Conservation (phyloP, 2,888 invertebrate genomes). For the Cheilosia impressa region DNA sequence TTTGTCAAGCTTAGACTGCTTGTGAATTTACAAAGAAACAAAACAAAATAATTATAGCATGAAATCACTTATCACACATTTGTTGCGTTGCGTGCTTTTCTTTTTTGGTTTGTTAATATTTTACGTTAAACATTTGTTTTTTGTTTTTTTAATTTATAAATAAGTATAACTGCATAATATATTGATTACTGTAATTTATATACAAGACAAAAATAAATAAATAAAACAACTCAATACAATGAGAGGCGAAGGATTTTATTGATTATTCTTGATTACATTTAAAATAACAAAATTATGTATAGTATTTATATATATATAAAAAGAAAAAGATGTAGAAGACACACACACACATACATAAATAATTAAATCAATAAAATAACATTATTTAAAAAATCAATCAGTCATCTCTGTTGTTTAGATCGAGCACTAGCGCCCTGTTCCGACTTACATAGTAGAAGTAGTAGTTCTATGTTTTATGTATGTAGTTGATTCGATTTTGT, state of each 20-base stretch:
- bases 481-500: no score
- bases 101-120: conserved; percentile 32
- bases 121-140: conserved; percentile 47
- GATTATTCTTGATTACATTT: conserved; percentile 55
- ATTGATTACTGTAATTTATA: conserved; percentile 55
- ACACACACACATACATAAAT: conserved; percentile 71
- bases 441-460: no score
- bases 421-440: no score
- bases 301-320: conserved; percentile 70
- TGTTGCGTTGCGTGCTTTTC: conserved; percentile 56
- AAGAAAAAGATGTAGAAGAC: conserved; percentile 54
- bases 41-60: not conserved
- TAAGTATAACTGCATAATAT: conserved; percentile 48
- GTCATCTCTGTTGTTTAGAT: not conserved
- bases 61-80: conserved; percentile 37
- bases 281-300: conserved; percentile 65
- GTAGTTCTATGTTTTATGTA: no score
- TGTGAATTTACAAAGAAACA: conserved; percentile 37
- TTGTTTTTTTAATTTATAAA: conserved; percentile 36
- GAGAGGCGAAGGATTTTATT: conserved; percentile 47
- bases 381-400: conserved; percentile 50
- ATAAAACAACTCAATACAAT: conserved; percentile 59
- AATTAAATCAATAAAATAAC: conserved; percentile 72
- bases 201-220: conserved; percentile 62
- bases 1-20: conserved; percentile 50